These are phyloP conservation scores for Chionodraco myersi DNA, from an alignment of 2,113 vertebrate genomes.

Conservation along the genomic window DNA sequence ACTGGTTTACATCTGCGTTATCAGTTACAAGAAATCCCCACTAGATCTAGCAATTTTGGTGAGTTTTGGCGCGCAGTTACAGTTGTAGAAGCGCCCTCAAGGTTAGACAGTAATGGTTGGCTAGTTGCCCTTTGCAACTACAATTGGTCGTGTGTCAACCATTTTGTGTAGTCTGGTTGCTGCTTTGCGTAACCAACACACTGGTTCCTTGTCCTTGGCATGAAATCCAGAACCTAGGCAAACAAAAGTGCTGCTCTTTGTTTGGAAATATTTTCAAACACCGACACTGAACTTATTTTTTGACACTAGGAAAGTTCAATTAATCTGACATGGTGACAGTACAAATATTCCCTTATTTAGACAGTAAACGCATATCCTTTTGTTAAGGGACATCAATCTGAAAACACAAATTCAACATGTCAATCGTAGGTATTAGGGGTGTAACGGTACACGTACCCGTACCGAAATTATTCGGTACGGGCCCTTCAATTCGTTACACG, in stretches of 20 bases:
- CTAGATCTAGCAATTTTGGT: conserved; percentile 4
- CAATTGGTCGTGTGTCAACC: conserved; percentile 16
- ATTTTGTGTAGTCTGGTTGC: conserved; percentile 38
- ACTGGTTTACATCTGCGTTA: neutral
- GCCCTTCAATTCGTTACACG: too few relatives aligned
- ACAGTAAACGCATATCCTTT: conserved; percentile 8
- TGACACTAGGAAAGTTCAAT: neutral
- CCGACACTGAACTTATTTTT: neutral
- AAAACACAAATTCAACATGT: neutral
- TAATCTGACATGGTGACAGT: conserved; percentile 28
- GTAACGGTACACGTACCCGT: too few relatives aligned
- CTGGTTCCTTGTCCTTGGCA: neutral
- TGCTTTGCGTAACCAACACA: conserved; percentile 6
- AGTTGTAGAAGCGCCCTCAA: neutral
- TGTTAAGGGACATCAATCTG: conserved; percentile 11
- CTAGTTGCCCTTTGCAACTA: conserved; percentile 24
- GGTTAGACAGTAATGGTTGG: conserved; percentile 11
- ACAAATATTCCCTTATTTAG: conserved; percentile 13
- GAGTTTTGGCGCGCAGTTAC: neutral
- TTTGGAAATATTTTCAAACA: neutral
- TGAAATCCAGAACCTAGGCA: neutral
- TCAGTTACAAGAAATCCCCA: neutral
- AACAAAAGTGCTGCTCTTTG: neutral
- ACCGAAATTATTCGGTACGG: too few relatives aligned
- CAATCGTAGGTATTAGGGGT: neutral